Base-by-base conservation (phyloP, 2,888 invertebrate genomes). In the Lycaena phlaeas region DNA sequence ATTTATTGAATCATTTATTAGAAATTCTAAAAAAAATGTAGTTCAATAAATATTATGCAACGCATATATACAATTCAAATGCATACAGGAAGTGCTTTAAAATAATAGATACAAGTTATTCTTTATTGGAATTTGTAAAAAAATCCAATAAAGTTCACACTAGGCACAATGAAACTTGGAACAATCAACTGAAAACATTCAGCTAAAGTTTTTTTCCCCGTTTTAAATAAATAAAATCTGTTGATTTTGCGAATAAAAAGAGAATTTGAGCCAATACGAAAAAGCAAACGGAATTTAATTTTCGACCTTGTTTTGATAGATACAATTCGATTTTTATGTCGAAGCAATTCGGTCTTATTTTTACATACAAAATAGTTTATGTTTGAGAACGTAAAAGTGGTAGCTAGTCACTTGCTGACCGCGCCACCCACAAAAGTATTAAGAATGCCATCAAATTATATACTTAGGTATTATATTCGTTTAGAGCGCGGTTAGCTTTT, bases 211-310 rank as follows among this genome's bases (percentile, higher is more conserved):
- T 48, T 53, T 51, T 54, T 49, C 44, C 37, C 39, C 48, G 44
- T 52, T 59, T 56, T 46, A 53, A 56, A 52, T 54, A 60, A 63
- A 61, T 56, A 58, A 54, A 60, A 56, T 43, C 43, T 49, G 48
- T 57, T 56, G 53, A 50, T 55, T 62, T 50, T 45, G 49, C 30
- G 38, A 43, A 22, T 51, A 49, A 54, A 63, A 60, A 57, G 51
- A 29, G 12, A 22, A 46, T 54, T 61, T 51, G 44, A 54, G 52
- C 45, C 47, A 49, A 54, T 49, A 38, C 51, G 54, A 64, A 59
- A 59, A 59, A 66, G 61, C 60, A 59, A 68, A 55, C 53, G 59
- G 58, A 63, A 70, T 70, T 68, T 67, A 60, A 63, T 65, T 64
- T 60, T 59, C 51, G 54, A 57, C 52, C 57, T 61, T 53, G 52